These are phyloP conservation scores for Falcunculus frontatus DNA, from an alignment of 2,113 vertebrate species.

Conservation along the genomic window DNA sequence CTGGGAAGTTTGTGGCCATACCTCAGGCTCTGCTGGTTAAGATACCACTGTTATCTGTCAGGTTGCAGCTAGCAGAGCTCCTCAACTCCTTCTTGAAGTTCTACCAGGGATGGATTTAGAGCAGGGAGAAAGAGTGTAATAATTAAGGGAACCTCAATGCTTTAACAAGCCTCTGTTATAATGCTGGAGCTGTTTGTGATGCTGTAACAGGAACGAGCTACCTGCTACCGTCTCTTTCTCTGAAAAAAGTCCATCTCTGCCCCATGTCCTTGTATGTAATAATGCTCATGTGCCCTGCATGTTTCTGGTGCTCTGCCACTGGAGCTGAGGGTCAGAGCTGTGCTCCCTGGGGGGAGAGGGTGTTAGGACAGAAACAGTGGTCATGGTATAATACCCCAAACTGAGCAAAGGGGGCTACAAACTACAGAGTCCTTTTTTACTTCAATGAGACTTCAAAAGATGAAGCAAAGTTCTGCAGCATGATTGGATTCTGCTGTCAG, in stretches of 20 bases:
- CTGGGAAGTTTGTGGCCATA: background rate
- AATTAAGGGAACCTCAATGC: background rate
- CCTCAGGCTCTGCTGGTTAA: background rate
- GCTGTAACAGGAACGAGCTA: background rate
- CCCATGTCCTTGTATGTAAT: background rate
- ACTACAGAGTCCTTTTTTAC: background rate
- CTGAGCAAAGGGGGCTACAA: background rate
- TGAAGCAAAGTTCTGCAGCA: background rate
- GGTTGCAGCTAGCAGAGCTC: background rate
- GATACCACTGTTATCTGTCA: background rate
- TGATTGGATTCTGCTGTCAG: background rate
- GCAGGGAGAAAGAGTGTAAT: background rate
- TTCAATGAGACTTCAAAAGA: background rate
- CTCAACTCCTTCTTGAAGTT: background rate
- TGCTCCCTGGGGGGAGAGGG: background rate
- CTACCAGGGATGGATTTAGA: background rate
- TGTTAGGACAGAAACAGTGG: rapidly evolving
- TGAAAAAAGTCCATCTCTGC: background rate
- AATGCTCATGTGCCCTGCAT: background rate
- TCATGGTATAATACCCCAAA: background rate
- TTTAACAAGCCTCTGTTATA: background rate
- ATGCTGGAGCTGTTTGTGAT: background rate
- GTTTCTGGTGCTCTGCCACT: background rate
- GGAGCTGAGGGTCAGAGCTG: background rate
- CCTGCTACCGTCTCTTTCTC: background rate